A percentile compares a stretch with the other conserved stretches of the same genome.
These are phyloP conservation scores for Ctenomys sociabilis DNA, from an alignment of 2,113 vertebrate genomes.

Conservation along the genomic window DNA sequence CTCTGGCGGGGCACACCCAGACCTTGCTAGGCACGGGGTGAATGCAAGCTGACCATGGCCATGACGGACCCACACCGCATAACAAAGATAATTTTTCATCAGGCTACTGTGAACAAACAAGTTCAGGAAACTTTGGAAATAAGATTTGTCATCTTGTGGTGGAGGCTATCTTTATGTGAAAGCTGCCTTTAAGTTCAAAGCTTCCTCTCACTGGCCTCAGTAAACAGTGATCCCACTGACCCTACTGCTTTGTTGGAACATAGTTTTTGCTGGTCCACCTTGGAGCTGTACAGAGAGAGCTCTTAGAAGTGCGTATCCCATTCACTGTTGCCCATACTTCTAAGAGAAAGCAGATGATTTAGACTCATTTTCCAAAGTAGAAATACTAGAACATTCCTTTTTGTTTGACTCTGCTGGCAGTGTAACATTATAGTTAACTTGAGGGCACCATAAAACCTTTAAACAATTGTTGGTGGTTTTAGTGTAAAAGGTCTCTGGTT, in stretches of 20 bases:
- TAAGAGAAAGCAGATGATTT: background rate
- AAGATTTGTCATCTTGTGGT: conserved; percentile 30
- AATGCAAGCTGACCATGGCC: background rate
- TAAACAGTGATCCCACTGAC: background rate
- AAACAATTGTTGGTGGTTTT: background rate
- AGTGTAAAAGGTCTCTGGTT: conserved; percentile 15
- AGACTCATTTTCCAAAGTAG: background rate
- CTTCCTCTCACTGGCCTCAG: conserved; percentile 8
- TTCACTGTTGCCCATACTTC: background rate
- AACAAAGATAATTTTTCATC: background rate
- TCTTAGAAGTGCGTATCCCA: background rate
- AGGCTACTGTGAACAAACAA: background rate
- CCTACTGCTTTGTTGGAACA: background rate
- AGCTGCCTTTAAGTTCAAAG: background rate
- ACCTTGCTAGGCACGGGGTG: background rate
- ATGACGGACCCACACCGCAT: background rate
- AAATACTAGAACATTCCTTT: background rate
- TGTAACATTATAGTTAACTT: background rate
- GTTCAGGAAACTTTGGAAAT: conserved; percentile 53
- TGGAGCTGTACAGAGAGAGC: background rate
- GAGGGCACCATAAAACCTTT: background rate
- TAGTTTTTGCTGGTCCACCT: background rate
- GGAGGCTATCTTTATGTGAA: background rate
- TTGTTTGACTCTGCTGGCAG: background rate
- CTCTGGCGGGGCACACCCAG: background rate